Percentiles rank a stretch among this genome's conserved stretches.
Conservation (phyloP, 2,113 vertebrate genomes). For the Lophochroa leadbeateri region DNA sequence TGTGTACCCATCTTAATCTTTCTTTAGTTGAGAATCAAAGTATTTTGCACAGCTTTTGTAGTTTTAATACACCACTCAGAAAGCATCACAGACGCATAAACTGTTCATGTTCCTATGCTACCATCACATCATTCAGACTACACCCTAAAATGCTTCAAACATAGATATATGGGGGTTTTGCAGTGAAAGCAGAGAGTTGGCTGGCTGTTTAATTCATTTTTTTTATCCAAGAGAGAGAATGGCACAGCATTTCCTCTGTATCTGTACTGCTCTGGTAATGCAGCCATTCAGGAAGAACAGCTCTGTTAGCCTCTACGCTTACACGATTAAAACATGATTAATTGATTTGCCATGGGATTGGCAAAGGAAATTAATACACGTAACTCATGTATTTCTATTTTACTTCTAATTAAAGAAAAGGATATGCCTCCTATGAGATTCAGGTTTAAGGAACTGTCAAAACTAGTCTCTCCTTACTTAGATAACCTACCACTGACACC, state of each 20-base stretch:
- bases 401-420: slow-evolving; percentile 1
- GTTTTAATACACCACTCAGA: neutral
- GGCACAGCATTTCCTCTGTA: neutral
- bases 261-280: neutral
- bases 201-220: neutral
- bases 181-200: neutral
- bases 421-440: neutral
- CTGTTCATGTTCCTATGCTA: neutral
- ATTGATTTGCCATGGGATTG: slow-evolving; percentile 30
- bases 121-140: neutral
- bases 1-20: neutral
- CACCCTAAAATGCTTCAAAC: neutral
- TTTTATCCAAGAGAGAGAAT: neutral
- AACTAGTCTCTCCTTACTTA: neutral
- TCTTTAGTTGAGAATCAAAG: neutral
- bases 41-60: neutral
- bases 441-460: neutral
- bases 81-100: neutral
- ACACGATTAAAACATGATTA: slow-evolving; percentile 12
- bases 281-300: neutral
- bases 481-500: neutral
- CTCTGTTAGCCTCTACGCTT: neutral
- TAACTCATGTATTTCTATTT: slow-evolving; percentile 27
- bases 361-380: slow-evolving; percentile 24
- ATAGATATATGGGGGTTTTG: neutral